These are phyloP conservation scores for Coranthus polyacanthus DNA, from an alignment of 2,797 vertebrate species.

Conservation along the genomic window DNA sequence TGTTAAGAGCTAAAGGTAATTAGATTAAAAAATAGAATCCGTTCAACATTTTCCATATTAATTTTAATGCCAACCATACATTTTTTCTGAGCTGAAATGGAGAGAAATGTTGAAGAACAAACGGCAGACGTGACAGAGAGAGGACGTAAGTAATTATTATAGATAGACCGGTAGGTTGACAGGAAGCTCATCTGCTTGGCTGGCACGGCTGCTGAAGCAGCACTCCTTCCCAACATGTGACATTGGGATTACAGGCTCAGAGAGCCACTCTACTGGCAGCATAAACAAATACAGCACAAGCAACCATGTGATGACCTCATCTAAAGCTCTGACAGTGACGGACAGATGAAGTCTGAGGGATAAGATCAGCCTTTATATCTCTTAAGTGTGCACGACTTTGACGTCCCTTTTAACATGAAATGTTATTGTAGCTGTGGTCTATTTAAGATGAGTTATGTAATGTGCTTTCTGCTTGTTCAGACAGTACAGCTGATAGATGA, in stretches of 20 bases:
- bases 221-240: slow-evolving; percentile 63
- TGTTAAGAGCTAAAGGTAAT: no score
- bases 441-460: slow-evolving; percentile 20
- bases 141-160: no score
- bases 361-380: slow-evolving; percentile 16
- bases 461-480: slow-evolving; percentile 29
- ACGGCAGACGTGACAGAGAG: no score
- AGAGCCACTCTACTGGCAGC: slow-evolving; percentile 41
- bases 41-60: no score
- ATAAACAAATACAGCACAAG: slow-evolving; percentile 48
- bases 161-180: slow-evolving; percentile 46
- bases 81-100: no score
- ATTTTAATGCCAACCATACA: no score
- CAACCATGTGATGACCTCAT: slow-evolving; percentile 28
- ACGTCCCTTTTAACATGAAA: slow-evolving; percentile 23
- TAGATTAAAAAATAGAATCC: no score
- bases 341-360: slow-evolving; percentile 23
- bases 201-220: slow-evolving; percentile 58
- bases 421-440: slow-evolving; percentile 2
- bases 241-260: slow-evolving; percentile 62
- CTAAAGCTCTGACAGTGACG: slow-evolving; percentile 27
- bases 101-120: no score
- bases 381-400: slow-evolving; percentile 19
- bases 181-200: slow-evolving; percentile 58
- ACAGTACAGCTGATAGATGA: slow-evolving; percentile 9